A percentile compares a stretch with the other conserved stretches of the same genome.
Conservation (phyloP, 1,140 invertebrate species). For the Hirudo medicinalis region DNA sequence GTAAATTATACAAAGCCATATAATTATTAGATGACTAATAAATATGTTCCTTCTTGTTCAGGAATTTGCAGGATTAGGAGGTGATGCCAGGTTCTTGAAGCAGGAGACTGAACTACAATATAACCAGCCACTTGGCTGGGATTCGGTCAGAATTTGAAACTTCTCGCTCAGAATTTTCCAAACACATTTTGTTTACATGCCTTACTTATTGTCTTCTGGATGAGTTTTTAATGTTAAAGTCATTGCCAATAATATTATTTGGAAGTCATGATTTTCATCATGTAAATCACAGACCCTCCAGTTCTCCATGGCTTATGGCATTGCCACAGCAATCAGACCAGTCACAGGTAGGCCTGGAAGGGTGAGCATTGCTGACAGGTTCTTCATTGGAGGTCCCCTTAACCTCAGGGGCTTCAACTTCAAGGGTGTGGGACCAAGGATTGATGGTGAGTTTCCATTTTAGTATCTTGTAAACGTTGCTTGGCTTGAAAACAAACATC, state of each 20-base stretch:
- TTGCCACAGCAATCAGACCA: conserved; percentile 42
- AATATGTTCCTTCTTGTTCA: conserved; percentile 27
- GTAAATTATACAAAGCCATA: no score
- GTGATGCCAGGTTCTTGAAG: conserved; percentile 69
- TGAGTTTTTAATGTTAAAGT: no score
- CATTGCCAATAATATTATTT: no score
- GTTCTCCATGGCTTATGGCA: conserved; percentile 54
- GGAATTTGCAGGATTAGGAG: conserved; percentile 73
- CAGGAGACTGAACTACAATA: conserved; percentile 63
- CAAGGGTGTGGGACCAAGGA: conserved; percentile 64
- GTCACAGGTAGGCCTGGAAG: conserved; percentile 42
- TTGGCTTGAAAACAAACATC: not conserved
- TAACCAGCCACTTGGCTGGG: conserved; percentile 54
- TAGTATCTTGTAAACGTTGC: no score
- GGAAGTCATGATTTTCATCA: not conserved
- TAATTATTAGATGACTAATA: no score
- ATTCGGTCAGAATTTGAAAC: conserved; percentile 45
- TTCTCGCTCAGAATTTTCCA: not conserved
- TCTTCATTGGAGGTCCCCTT: conserved; percentile 73
- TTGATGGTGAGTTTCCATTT: conserved; percentile 45
- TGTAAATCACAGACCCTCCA: conserved; percentile 56
- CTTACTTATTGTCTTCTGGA: not conserved
- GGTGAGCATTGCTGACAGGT: conserved; percentile 60
- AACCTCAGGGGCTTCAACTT: conserved; percentile 67
- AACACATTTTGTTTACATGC: not conserved